Evolutionary conservation across 1,140 invertebrate genomes (phyloP).

Genomic region (Drosophila tani): DNA sequence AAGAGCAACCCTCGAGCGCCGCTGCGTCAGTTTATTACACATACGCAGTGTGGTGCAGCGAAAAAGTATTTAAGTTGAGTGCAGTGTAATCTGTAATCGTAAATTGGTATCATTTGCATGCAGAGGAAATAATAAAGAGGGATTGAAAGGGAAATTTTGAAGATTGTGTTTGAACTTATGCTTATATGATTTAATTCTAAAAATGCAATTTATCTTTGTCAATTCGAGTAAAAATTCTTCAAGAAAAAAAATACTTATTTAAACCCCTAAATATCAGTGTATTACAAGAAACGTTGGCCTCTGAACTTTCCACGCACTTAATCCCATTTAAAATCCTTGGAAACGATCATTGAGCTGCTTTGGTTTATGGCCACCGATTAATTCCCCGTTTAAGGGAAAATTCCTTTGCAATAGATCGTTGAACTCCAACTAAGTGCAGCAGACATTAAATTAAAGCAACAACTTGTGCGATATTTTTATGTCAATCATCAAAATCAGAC

Average conservation of each 20-base stretch:
- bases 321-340: conserved; percentile 15
- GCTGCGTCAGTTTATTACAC: conserved; percentile 52
- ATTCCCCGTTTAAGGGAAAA: conserved; percentile 2
- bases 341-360: conserved; percentile 28
- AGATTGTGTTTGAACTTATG: not conserved
- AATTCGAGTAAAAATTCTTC: too few species aligned
- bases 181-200: too few species aligned
- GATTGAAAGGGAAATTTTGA: not conserved
- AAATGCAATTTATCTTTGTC: too few species aligned
- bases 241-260: too few species aligned
- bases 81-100: conserved; percentile 20
- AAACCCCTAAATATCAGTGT: not conserved
- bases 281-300: not conserved
- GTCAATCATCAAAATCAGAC: conserved; percentile 68
- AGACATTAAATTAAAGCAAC: conserved; percentile 37
- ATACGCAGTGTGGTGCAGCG: conserved; percentile 65
- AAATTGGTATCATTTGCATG: conserved; percentile 31
- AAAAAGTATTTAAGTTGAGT: conserved; percentile 36
- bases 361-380: conserved; percentile 18
- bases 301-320: conserved; percentile 12
- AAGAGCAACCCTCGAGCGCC: conserved; percentile 43
- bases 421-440: conserved; percentile 11
- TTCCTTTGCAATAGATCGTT: conserved; percentile 13
- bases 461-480: conserved; percentile 61
- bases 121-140: not conserved